Evolutionary conservation across 2,113 vertebrate genomes (phyloP), one percentile per base, ranked within the genome.

Genomic region (Melanocharis versteri): DNA sequence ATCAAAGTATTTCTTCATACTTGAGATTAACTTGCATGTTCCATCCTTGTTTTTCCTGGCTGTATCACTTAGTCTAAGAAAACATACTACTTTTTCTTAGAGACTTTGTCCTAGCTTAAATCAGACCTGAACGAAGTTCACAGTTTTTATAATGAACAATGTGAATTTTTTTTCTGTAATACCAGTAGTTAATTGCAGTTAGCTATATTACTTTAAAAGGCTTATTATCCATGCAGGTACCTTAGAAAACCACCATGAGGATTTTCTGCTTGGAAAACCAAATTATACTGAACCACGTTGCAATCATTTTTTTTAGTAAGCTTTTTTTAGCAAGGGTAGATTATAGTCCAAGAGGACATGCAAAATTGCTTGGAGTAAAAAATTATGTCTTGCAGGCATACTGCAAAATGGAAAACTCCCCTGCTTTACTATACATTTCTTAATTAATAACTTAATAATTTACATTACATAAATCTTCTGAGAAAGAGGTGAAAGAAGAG

Each of bases 361-460:
- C n/a, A 87, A 89, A 95, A 93, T 91, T 81, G 24, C 91, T 65
- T 89, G 47, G 58, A 57, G 68, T 86, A 47, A 94, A 82, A 93
- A 87, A 75, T 58, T 17, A 60, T 80, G 45, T 83, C 66, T 91
- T 83, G 60, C 68, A 91, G 75, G 40, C 83, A 68, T 62, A 64
- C 44, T 77, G 54, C 82, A 56, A 65, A 91, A 86, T 56, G n/a
- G 26, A 48, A 72, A 54, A 70, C 15, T 3, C 6, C 10, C 11
- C 62, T 44, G 10, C 50, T 95, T 84, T 92, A 81, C 78, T 72
- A 44, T 90, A 88, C 72, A 31, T 92, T 93, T 91, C 26, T 90
- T 96, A 85, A 97, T 95, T 94, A 97, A 94, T 92, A 82, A 62
- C 72, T 96, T 96, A 93, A 95, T 93, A 91, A 94, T 92, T 95